phyloP scores from a whole-genome alignment of 1,140 invertebrate species.

The Limonius californicus region DNA sequence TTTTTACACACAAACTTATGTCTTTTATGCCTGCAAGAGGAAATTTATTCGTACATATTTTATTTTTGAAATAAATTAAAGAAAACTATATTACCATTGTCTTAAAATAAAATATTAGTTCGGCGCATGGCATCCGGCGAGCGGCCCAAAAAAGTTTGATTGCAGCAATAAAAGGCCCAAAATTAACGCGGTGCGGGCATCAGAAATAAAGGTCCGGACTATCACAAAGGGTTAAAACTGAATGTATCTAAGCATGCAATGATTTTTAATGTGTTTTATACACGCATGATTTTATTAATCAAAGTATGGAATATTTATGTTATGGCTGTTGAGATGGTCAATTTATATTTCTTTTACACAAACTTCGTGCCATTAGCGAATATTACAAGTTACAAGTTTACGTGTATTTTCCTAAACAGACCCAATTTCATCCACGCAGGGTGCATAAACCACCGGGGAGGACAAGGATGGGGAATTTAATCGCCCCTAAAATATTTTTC shows the following conservation, averaged over 20 bases:
- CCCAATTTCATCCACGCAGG: no score
- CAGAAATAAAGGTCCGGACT: background rate
- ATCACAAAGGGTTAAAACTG: constrained; percentile 16
- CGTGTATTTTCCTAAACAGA: background rate
- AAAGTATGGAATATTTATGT: constrained; percentile 14
- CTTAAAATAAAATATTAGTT: constrained; percentile 17
- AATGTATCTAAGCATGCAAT: constrained; percentile 20
- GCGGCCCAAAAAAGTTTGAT: no score
- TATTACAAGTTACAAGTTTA: background rate
- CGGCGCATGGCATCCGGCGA: background rate
- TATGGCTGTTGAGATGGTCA: constrained; percentile 4
- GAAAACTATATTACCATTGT: constrained; percentile 20
- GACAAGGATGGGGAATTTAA: no score
- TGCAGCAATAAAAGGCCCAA: background rate
- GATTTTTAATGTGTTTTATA: constrained; percentile 16
- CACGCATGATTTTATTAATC: constrained; percentile 21
- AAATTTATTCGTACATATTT: constrained; percentile 15
- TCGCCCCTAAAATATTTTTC: background rate
- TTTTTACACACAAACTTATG: background rate
- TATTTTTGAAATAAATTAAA: constrained; percentile 23
- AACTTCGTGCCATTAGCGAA: constrained; percentile 3
- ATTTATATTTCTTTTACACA: constrained; percentile 7
- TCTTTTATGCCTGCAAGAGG: constrained; percentile 7
- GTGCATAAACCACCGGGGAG: no score
- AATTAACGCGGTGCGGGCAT: background rate